phyloP scores from a whole-genome alignment of 2,888 invertebrate genomes.

The Drosophila putrida region DNA sequence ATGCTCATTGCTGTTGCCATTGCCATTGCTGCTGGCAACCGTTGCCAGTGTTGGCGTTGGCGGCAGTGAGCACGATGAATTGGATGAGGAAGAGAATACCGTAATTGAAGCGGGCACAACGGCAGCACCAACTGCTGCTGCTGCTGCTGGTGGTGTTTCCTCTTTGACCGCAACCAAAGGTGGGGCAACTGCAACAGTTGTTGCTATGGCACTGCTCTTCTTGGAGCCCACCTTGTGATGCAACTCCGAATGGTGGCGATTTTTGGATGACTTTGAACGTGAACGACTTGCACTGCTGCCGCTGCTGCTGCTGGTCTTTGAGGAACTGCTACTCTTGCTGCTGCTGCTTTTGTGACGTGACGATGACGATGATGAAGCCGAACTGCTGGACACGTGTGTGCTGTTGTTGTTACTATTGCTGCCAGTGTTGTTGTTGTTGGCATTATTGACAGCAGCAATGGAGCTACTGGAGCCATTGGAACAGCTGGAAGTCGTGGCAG shows the following conservation, averaged over 20 bases:
- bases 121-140: constrained; percentile 13
- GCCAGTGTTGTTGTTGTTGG: constrained; percentile 50
- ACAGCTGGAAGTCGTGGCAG: constrained; percentile 62
- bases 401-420: constrained; percentile 27
- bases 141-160: constrained; percentile 2
- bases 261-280: constrained; percentile 77
- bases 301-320: constrained; percentile 66
- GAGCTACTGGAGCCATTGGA: constrained; percentile 81
- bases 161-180: constrained; percentile 9
- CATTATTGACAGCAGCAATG: constrained; percentile 83
- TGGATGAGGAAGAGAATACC: constrained; percentile 81
- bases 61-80: constrained; percentile 82
- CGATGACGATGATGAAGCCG: constrained; percentile 65
- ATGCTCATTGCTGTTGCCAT: constrained; percentile 27
- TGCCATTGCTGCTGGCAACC: constrained; percentile 13
- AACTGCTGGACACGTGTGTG: constrained; percentile 41
- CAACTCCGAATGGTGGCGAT: constrained; percentile 65
- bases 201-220: constrained; percentile 51
- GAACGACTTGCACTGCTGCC: constrained; percentile 74
- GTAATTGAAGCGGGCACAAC: constrained; percentile 39
- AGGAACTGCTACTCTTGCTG: constrained; percentile 77
- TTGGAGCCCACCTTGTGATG: constrained; percentile 66
- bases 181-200: constrained; percentile 18
- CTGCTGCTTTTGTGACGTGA: constrained; percentile 85
- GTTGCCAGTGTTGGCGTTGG: constrained; percentile 72